A percentile compares a stretch with the other conserved stretches of the same genome.
Conservation (phyloP, 2,113 vertebrate genomes). For the Bubo blakistoni region DNA sequence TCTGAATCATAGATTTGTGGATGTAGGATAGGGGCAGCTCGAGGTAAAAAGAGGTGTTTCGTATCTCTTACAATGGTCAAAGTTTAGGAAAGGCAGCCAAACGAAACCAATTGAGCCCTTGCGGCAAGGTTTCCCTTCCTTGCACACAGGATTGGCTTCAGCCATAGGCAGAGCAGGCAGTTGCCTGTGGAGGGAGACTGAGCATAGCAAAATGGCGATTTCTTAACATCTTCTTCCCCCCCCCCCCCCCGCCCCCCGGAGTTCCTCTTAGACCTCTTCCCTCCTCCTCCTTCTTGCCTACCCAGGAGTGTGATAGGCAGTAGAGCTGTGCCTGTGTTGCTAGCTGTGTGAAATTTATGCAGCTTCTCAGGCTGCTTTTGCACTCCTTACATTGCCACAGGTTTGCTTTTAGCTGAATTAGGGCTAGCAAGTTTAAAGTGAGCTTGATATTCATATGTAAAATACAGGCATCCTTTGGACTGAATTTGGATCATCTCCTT, state of each 20-base stretch:
- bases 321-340: not conserved
- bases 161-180: not conserved
- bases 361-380: not conserved
- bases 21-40: not conserved
- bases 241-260: no score
- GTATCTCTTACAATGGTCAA: not conserved
- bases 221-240: not conserved
- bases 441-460: not conserved
- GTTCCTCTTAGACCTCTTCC: not conserved
- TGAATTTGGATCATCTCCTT: not conserved
- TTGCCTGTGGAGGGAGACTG: conserved; percentile 18
- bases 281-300: not conserved
- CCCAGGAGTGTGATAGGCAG: not conserved
- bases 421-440: not conserved
- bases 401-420: not conserved
- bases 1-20: not conserved
- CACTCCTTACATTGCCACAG: not conserved
- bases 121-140: not conserved
- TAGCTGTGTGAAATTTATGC: not conserved
- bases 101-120: not conserved
- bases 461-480: not conserved
- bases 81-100: not conserved
- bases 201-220: not conserved
- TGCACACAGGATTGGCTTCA: not conserved
- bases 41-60: not conserved